phyloP scores from a whole-genome alignment of 2,888 invertebrate species.

The Dorcus hopei region DNA sequence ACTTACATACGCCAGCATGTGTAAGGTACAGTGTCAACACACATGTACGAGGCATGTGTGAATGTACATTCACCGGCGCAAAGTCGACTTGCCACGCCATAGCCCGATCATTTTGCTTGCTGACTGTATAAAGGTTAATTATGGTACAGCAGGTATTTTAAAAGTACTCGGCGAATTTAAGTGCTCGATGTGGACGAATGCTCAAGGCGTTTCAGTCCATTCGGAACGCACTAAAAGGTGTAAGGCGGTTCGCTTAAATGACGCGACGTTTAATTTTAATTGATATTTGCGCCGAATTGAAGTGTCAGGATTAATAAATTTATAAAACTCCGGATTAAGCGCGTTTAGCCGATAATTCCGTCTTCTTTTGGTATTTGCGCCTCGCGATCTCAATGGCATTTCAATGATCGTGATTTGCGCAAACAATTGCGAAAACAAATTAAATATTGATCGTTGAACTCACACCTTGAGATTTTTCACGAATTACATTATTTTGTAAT shows the following conservation, averaged over 20 bases:
- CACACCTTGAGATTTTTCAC: too few relatives aligned
- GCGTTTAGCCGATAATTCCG: too few relatives aligned
- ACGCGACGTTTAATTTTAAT: neutral
- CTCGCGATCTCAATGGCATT: too few relatives aligned
- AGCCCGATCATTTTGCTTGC: constrained; percentile 37
- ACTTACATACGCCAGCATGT: constrained; percentile 48
- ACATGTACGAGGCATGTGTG: constrained; percentile 48
- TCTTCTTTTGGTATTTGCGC: too few relatives aligned
- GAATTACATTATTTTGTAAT: too few relatives aligned
- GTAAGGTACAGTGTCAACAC: constrained; percentile 50
- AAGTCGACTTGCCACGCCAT: constrained; percentile 28
- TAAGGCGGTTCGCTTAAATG: too few relatives aligned
- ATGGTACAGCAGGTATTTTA: constrained; percentile 24
- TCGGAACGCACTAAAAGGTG: too few relatives aligned
- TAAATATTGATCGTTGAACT: too few relatives aligned
- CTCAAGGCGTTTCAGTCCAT: neutral
- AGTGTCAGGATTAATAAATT: too few relatives aligned
- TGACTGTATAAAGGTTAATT: constrained; percentile 42
- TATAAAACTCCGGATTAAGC: too few relatives aligned
- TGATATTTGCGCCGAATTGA: neutral
- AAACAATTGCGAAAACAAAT: too few relatives aligned
- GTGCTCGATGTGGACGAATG: constrained; percentile 1
- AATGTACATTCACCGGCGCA: constrained; percentile 40
- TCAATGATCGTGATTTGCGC: too few relatives aligned
- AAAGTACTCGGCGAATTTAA: constrained; percentile 16